phyloP scores from a whole-genome alignment of 2,113 vertebrate genomes.

The Typhlomys cinereus region DNA sequence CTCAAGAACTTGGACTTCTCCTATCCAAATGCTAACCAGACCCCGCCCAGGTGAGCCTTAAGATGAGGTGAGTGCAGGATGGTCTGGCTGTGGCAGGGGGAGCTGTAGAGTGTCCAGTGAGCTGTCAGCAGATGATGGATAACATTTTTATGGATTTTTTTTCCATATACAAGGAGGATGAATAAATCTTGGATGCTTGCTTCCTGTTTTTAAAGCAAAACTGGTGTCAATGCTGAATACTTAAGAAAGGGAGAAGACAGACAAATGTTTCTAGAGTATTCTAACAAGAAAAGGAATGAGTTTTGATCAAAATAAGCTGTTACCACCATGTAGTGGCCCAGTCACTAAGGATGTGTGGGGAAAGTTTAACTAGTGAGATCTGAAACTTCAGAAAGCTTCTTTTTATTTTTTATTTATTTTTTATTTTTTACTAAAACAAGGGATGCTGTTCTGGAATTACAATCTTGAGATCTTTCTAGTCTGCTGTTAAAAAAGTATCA shows the following conservation, averaged over 20 bases:
- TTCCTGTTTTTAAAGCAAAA: slow-evolving; percentile 33
- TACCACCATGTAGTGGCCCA: background rate
- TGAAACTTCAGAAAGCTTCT: background rate
- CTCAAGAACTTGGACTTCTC: background rate
- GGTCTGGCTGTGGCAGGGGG: background rate
- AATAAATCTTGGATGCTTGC: slow-evolving; percentile 47
- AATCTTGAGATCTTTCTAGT: background rate
- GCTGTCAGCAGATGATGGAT: background rate
- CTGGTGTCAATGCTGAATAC: slow-evolving; percentile 34
- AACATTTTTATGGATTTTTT: background rate
- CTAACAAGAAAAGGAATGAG: background rate
- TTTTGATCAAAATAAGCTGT: background rate
- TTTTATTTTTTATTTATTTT: background rate
- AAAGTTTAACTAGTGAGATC: background rate
- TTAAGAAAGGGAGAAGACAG: slow-evolving; percentile 20
- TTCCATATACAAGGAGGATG: slow-evolving; percentile 44
- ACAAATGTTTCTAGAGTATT: slow-evolving; percentile 34
- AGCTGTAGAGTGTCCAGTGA: background rate
- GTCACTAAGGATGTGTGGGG: background rate
- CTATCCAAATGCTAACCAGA: background rate
- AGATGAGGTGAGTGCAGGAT: background rate
- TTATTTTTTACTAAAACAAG: background rate
- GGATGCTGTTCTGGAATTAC: background rate
- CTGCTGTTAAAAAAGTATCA: background rate
- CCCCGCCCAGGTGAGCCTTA: no score